A percentile compares a stretch with the other conserved stretches of the same genome.
phyloP scores from a whole-genome alignment of 1,140 invertebrate genomes.

The Euglossa dilemma region DNA sequence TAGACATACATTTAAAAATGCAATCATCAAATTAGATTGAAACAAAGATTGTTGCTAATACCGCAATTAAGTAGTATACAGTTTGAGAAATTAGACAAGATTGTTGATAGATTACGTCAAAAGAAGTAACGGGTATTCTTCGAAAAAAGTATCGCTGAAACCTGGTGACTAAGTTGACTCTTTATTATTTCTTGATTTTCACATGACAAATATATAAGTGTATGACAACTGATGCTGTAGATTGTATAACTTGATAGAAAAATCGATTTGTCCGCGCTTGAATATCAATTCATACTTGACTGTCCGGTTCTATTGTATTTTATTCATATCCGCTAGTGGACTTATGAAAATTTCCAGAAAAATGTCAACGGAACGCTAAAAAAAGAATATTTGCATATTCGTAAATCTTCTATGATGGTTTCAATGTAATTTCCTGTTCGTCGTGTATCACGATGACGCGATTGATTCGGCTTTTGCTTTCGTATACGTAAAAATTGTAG shows the following conservation, averaged over 20 bases:
- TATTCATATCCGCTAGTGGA: not conserved
- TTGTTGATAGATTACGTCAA: too few species aligned
- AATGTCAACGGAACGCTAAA: not conserved
- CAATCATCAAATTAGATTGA: too few species aligned
- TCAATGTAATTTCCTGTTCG: conserved; percentile 23
- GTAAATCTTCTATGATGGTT: conserved; percentile 13
- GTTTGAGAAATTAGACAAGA: too few species aligned
- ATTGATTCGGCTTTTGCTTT: conserved; percentile 16
- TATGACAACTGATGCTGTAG: not conserved
- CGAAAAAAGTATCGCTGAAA: too few species aligned
- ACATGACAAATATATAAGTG: not conserved
- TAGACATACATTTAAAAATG: too few species aligned
- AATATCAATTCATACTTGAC: not conserved
- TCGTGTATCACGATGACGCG: conserved; percentile 35
- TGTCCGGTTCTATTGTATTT: not conserved
- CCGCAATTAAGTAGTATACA: too few species aligned
- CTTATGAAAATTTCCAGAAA: not conserved
- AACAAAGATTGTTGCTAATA: too few species aligned
- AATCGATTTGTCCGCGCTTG: not conserved
- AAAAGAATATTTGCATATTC: conserved; percentile 19
- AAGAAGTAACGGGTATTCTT: too few species aligned
- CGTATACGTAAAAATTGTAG: conserved; percentile 19
- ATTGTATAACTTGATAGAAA: not conserved
- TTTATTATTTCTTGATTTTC: too few species aligned
- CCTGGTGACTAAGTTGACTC: too few species aligned